Conservation (phyloP, 2,113 vertebrate species). For the Platichthys flesus region DNA sequence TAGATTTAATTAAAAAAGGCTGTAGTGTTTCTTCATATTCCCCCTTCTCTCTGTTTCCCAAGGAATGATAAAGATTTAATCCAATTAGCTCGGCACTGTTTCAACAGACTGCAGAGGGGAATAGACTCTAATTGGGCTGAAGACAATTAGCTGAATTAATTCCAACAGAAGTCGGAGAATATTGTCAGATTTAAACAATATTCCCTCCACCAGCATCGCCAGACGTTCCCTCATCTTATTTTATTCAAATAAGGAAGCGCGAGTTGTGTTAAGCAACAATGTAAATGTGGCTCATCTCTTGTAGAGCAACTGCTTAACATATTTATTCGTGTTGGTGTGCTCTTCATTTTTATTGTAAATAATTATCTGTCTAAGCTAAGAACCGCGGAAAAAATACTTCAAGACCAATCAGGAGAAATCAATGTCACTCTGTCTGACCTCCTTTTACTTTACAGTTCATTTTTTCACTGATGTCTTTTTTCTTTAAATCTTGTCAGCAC, state of each 20-base stretch:
- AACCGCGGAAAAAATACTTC: slow-evolving; percentile 12
- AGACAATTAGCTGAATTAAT: slow-evolving; percentile 87
- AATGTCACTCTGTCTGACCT: not conserved
- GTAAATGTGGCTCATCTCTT: slow-evolving; percentile 65
- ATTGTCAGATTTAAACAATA: slow-evolving; percentile 80
- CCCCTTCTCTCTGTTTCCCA: slow-evolving; percentile 75
- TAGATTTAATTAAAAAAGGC: slow-evolving; percentile 80
- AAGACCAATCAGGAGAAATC: not conserved
- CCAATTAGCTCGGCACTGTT: slow-evolving; percentile 83
- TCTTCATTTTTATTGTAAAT: slow-evolving; percentile 59
- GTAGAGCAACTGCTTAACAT: slow-evolving; percentile 64
- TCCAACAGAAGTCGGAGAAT: slow-evolving; percentile 82
- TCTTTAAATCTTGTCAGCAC: no score
- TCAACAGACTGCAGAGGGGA: slow-evolving; percentile 80
- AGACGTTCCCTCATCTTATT: slow-evolving; percentile 68
- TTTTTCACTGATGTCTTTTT: not conserved
- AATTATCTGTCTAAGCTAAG: slow-evolving; percentile 48
- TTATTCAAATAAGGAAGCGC: slow-evolving; percentile 70
- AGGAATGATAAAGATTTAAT: slow-evolving; percentile 86
- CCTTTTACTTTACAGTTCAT: not conserved
- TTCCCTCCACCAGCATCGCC: slow-evolving; percentile 66
- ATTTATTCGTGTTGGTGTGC: slow-evolving; percentile 64
- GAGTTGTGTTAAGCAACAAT: slow-evolving; percentile 63
- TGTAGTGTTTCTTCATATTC: slow-evolving; percentile 72
- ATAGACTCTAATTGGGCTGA: slow-evolving; percentile 86